phyloP scores from a whole-genome alignment of 1,140 invertebrate genomes.

The Arctopsyche grandis region DNA sequence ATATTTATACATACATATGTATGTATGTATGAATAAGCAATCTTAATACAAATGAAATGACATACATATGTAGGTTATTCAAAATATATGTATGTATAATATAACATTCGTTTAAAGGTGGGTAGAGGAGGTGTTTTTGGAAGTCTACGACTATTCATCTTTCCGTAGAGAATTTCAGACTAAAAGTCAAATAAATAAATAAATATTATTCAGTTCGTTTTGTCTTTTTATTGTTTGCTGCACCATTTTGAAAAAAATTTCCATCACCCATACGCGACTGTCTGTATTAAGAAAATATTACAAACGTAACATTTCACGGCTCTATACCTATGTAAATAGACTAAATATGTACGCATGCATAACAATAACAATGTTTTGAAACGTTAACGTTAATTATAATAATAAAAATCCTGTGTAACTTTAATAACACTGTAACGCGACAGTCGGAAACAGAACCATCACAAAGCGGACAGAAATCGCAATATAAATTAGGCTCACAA shows the following conservation, averaged over 20 bases:
- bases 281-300: background rate
- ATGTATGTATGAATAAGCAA: constrained; percentile 1
- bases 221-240: too few relatives aligned
- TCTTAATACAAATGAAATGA: background rate
- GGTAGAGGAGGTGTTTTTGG: background rate
- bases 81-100: too few relatives aligned
- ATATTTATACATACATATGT: background rate
- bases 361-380: constrained; percentile 12
- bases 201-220: too few relatives aligned
- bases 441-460: too few relatives aligned
- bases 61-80: background rate
- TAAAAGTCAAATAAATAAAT: too few relatives aligned
- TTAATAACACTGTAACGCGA: background rate
- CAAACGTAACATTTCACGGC: constrained; percentile 3
- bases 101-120: background rate
- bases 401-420: constrained; percentile 5
- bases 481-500: too few relatives aligned
- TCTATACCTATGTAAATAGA: constrained; percentile 7
- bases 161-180: background rate
- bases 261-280: too few relatives aligned
- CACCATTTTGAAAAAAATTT: too few relatives aligned
- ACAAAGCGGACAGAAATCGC: too few relatives aligned
- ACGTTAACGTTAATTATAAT: background rate
- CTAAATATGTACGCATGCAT: too few relatives aligned
- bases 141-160: background rate